These are phyloP conservation scores for Neomicropteryx cornuta DNA, from an alignment of 1,140 invertebrate genomes.

Conservation along the genomic window DNA sequence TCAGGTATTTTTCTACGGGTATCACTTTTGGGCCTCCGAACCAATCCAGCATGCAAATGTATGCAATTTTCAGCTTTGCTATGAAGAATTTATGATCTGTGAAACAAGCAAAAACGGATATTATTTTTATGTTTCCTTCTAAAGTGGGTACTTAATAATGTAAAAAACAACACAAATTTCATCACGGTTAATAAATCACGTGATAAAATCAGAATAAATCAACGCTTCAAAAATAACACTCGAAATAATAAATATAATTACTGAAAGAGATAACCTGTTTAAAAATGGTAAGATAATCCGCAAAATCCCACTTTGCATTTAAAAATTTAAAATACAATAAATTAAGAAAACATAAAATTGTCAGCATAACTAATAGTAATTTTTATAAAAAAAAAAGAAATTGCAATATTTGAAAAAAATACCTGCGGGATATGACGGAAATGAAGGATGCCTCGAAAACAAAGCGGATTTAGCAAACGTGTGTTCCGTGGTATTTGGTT, in stretches of 20 bases:
- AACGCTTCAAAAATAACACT: conserved; percentile 3
- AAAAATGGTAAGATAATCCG: not conserved
- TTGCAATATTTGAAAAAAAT: no score
- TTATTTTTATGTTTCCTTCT: conserved; percentile 3
- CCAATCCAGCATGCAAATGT: conserved; percentile 61
- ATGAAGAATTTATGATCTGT: conserved; percentile 66
- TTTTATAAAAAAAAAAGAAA: conserved; percentile 5
- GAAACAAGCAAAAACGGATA: conserved; percentile 17
- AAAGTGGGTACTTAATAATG: conserved; percentile 11
- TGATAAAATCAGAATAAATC: not conserved
- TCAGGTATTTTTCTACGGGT: conserved; percentile 45
- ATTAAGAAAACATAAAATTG: conserved; percentile 6
- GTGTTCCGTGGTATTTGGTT: conserved; percentile 44
- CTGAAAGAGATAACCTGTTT: conserved; percentile 7
- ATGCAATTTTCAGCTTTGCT: conserved; percentile 56
- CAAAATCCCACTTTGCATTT: no score
- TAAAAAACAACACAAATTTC: conserved; percentile 1
- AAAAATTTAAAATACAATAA: conserved; percentile 2
- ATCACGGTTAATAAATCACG: not conserved
- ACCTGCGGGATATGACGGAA: conserved; percentile 50
- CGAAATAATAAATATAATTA: conserved; percentile 8
- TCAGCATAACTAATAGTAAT: not conserved
- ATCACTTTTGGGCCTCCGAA: conserved; percentile 66
- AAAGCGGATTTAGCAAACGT: conserved; percentile 48
- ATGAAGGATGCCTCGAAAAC: conserved; percentile 58